Base-by-base conservation (phyloP, 1,140 invertebrate genomes). In the Bombus waltoni region DNA sequence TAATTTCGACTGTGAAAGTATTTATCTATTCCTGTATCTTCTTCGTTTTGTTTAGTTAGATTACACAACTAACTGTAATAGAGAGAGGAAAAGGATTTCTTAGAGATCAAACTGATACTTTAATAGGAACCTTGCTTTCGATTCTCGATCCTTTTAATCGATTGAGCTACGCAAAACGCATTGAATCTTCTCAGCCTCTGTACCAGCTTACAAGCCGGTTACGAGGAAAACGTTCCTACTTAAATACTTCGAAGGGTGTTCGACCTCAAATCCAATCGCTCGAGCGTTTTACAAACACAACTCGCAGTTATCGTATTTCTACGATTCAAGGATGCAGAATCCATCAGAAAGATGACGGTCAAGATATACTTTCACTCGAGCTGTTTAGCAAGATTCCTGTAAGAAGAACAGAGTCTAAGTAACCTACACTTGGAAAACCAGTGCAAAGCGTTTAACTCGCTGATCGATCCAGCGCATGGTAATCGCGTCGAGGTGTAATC, bases 401-500 rank as follows among this genome's bases (percentile, higher is more conserved):
- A 2, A 76, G 35, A 38, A 42, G 35, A 78, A 15, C 65, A 2
- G 35, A 28, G 62, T 44, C 18, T 57, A 28, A 68, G 57, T 83
- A 62, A n/a, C 59, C 59, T 62, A 87, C 73, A 72, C 57, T 47
- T 83, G 57, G 83, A 91, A 87, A 90, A 81, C 70, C 75, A 72
- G 79, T 70, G 53, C 65, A 81, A 44, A 79, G 74, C 32, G 13
- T 86, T 71, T 68, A 47, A 47, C 84, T 81, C 82, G 65, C 42
- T 65, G 32, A 57, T 40, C 53, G 71, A 90, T 40, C 59, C 57
- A 44, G 81, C 66, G 84, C 82, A 82, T 71, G 81, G 90, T 80
- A 91, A 91, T 88, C 90, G 71, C 70, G 89, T 81, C 85, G 89
- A 81, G 85, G 83, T 87, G 84, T 82, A 89, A 87, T 91, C 90